These are phyloP conservation scores for Microchrysa polita DNA, from an alignment of 2,888 invertebrate species.

Conservation along the genomic window DNA sequence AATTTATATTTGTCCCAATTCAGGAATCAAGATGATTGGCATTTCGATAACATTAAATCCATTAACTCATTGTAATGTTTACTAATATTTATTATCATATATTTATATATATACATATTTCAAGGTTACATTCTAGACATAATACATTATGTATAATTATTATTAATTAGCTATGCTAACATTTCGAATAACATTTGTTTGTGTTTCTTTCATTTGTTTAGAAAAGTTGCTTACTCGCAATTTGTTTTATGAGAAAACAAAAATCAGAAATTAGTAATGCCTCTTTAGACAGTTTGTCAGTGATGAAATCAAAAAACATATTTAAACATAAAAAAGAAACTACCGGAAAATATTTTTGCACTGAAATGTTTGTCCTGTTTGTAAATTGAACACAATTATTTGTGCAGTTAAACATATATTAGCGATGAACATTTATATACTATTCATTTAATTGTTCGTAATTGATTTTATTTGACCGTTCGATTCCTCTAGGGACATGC, in stretches of 20 bases:
- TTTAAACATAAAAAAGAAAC: no score
- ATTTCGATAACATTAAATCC: conserved; percentile 36
- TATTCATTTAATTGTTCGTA: conserved; percentile 25
- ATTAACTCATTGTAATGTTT: conserved; percentile 27
- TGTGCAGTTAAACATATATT: conserved; percentile 9
- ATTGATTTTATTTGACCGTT: conserved; percentile 1
- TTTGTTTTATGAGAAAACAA: no score
- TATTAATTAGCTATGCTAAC: conserved; percentile 18
- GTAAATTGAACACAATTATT: conserved; percentile 45
- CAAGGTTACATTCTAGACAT: not conserved
- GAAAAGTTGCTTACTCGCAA: conserved; percentile 14
- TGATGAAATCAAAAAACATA: not conserved
- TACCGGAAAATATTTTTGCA: conserved; percentile 50
- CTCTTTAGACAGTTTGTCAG: conserved; percentile 9
- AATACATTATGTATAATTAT: conserved; percentile 1
- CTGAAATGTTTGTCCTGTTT: conserved; percentile 55
- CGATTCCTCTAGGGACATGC: conserved; percentile 22
- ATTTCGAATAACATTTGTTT: conserved; percentile 9
- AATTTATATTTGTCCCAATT: conserved; percentile 47
- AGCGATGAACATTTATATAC: conserved; percentile 4
- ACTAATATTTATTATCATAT: conserved; percentile 21
- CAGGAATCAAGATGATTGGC: conserved; percentile 55
- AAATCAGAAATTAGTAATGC: not conserved
- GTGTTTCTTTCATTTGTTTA: conserved; percentile 18
- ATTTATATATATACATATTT: no score